Evolutionary conservation across 2,113 vertebrate species (phyloP).

Genomic region (Haliaeetus leucogaster): DNA sequence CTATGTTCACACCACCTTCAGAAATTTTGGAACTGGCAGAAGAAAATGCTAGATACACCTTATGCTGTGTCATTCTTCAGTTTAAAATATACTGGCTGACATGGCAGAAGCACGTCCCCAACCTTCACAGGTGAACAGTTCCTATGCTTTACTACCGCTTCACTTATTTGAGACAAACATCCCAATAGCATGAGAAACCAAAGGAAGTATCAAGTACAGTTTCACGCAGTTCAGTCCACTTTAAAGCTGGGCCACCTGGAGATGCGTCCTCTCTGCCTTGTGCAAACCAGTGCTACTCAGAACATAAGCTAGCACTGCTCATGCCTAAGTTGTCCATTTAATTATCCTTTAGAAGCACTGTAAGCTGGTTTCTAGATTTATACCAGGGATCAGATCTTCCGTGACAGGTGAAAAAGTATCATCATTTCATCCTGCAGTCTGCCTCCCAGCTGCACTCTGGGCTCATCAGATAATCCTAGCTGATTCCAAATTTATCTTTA

Average conservation of each 20-base stretch:
- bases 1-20: neutral
- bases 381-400: neutral
- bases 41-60: neutral
- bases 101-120: neutral
- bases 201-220: neutral
- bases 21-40: neutral
- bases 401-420: neutral
- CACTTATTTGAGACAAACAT: neutral
- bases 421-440: neutral
- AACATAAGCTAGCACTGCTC: neutral
- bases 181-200: neutral
- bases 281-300: neutral
- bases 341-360: neutral
- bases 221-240: neutral
- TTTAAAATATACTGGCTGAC: neutral
- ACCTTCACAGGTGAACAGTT: neutral
- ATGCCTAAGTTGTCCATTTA: neutral
- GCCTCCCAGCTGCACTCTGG: neutral
- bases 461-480: neutral
- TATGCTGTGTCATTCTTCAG: neutral
- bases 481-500: neutral
- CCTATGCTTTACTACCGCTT: neutral
- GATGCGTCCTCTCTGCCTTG: fast-evolving
- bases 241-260: neutral
- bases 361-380: neutral